phyloP scores from a whole-genome alignment of 2,797 vertebrate species.

The Apogon hyalosoma region DNA sequence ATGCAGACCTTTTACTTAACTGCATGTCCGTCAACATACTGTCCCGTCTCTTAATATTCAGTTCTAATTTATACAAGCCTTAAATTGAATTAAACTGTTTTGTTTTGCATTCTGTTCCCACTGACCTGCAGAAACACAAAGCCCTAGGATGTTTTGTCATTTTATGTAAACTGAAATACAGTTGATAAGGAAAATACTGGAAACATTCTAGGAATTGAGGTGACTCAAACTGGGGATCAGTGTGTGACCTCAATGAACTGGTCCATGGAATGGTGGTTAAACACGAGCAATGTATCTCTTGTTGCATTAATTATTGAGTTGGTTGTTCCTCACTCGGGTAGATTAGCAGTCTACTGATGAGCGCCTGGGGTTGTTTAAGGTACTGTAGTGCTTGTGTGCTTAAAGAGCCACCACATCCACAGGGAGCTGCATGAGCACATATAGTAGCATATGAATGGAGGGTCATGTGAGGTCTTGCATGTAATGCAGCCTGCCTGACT shows the following conservation, averaged over 20 bases:
- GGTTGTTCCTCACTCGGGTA: conserved; percentile 82
- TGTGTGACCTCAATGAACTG: conserved; percentile 72
- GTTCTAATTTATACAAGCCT: conserved; percentile 58
- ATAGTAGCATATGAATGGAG: conserved; percentile 57
- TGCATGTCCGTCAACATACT: conserved; percentile 63
- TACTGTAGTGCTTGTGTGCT: conserved; percentile 58
- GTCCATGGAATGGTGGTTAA: conserved; percentile 84
- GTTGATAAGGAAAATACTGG: conserved; percentile 35
- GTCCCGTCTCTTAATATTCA: conserved; percentile 56
- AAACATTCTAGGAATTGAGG: conserved; percentile 55
- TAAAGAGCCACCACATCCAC: conserved; percentile 28
- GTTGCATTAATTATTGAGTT: conserved; percentile 88
- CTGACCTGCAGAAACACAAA: conserved; percentile 31
- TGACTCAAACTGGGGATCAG: conserved; percentile 37
- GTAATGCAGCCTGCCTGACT: conserved; percentile 54
- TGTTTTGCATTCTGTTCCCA: conserved; percentile 44
- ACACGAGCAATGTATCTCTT: conserved; percentile 84
- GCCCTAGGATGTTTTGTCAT: conserved; percentile 6
- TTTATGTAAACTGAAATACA: conserved; percentile 17
- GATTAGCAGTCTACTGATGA: conserved; percentile 82
- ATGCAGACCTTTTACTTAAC: conserved; percentile 74
- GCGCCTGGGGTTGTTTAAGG: conserved; percentile 80
- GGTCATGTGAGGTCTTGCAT: conserved; percentile 78
- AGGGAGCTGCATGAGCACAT: conserved; percentile 50
- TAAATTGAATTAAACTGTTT: conserved; percentile 54